Percentiles rank a stretch among this genome's conserved stretches.
phyloP scores from a whole-genome alignment of 2,113 vertebrate genomes.

The Calyptomena viridis region DNA sequence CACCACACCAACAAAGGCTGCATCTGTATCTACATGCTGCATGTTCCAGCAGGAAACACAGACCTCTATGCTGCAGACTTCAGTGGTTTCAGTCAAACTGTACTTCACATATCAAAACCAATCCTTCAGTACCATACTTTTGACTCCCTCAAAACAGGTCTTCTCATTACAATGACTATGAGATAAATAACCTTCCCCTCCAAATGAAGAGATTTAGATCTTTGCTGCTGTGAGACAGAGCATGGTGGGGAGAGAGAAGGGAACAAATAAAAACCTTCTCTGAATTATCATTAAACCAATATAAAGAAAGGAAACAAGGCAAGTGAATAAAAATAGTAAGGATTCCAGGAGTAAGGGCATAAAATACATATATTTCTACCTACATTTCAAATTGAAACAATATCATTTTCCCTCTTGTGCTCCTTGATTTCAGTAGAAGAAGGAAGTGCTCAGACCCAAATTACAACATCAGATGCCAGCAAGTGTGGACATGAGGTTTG shows the following conservation, averaged over 20 bases:
- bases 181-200: not conserved
- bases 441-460: not conserved
- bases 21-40: conserved; percentile 79
- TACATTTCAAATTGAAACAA: not conserved
- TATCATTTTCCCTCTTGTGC: not conserved
- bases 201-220: not conserved
- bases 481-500: not conserved
- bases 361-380: not conserved
- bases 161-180: not conserved
- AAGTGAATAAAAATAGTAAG: not conserved
- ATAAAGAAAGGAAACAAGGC: not conserved
- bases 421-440: not conserved
- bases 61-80: conserved; percentile 65
- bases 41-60: conserved; percentile 72
- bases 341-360: not conserved
- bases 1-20: conserved; percentile 79
- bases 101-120: conserved; percentile 6
- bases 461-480: not conserved
- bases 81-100: conserved; percentile 49
- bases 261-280: not conserved
- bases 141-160: not conserved
- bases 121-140: not conserved
- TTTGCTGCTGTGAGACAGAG: not conserved
- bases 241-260: not conserved
- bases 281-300: not conserved